Evolutionary conservation across 35 echinoderm and acorn worm species (phyloP), one percentile per base, ranked within the genome.

Genomic region (Nesometra sesokonis): DNA sequence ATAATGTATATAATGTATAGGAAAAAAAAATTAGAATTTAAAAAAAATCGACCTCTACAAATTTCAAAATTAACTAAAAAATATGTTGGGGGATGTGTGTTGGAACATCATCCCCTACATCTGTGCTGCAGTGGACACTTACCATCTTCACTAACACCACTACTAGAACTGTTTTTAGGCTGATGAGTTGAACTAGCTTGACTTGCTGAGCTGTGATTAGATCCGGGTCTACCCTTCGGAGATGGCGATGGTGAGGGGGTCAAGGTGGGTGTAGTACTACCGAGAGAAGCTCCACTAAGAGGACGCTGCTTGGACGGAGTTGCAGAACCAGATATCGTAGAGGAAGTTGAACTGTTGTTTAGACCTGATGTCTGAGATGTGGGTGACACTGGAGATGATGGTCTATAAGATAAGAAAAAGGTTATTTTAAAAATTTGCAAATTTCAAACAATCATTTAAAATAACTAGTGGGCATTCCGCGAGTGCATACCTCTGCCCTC

Each of bases 101-200:
- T n/a, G n/a, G n/a, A n/a, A n/a, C n/a, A n/a, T n/a, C n/a, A n/a
- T n/a, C 31, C 77, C 31, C 77, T 78, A 78, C 77, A 78, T 30
- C 4, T 43, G 39, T 43, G 5, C 4, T 7, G 15, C 39, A 67
- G 2, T 19, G 7, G 23, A 30, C 13, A 86, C 90, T 89, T 34
- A 97, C 94, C 94, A 84, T 97, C 94, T 88, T 97, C 94, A 93
- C 94, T 97, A 27, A 97, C 86, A 31, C 93, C 90, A 83, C 94
- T 97, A 57, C 91, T 93, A 17, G 93, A 92, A 29, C 88, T 92
- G 21, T 33, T 76, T 57, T 91, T 97, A 23, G 37, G 87, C 17
- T 32, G 82, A 31, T 35, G 34, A 19, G 84, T 31, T 32, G 84
- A 77, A 3, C 32, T 35, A 37, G 34, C 31, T 77, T 83, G 77